Evolutionary conservation across 2,888 invertebrate genomes (phyloP), one percentile per base, ranked within the genome.

Genomic region (Sinopyrophorus schimmeli): DNA sequence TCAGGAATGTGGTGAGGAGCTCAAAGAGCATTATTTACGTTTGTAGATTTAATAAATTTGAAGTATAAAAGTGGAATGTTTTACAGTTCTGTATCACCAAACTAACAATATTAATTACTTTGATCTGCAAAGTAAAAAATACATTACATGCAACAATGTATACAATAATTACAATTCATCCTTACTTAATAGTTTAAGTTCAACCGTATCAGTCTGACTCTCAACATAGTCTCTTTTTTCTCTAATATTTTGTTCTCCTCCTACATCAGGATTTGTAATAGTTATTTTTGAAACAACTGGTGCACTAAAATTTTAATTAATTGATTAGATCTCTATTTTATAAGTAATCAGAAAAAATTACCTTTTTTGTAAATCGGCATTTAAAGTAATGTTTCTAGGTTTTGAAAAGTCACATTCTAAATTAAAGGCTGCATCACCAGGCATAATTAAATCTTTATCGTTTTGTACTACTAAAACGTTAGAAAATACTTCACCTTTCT

Each of bases 381-480:
- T 38, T 7, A 82, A 78, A 10, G 77, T 75, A 14, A 79, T 59
- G 57, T 76, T 77, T 54, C 78, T 72, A 1, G 80, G 78, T 52
- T 76, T 74, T 21, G 78, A 74, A 61, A 82, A 82, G 67, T 84
- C 82, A 56, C 84, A 84, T 66, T 82, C 80, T 53, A 84, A 64
- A 7, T 78, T 79, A 63, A 84, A 83, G 21, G 84, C 84, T 3
- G 82, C 80, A 63, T 83, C 82, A 1, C 82, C 82, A 0, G 82
- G 82, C 55, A 81, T 81, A 49, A 83, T 79, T 9, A 83, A 65
- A 58, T 82, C 81, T 32, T 82, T 81, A 68, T 84, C 84, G 58
- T 84, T 81, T 65, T 84, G 84, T 34, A 84, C 73, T 2, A 84
- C 78, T 14, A 84, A 74, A 28, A 81, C 77, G 58, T 83, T 83